Conservation (phyloP, 2,113 vertebrate genomes). For the Helogale parvula region DNA sequence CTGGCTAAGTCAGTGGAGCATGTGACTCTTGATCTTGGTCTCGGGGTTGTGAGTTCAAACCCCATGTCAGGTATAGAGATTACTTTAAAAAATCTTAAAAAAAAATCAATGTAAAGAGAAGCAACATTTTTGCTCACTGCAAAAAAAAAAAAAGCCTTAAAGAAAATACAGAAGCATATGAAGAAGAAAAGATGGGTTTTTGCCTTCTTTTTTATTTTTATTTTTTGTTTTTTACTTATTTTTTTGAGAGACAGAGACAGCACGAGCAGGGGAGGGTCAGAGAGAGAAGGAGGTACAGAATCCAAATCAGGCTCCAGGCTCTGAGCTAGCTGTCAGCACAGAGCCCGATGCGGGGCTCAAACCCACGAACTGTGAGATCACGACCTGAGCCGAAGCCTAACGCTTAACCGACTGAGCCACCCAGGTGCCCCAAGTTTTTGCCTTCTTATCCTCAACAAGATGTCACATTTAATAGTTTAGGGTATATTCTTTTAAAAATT, state of each 20-base stretch:
- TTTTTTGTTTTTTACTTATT: background rate
- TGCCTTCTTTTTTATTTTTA: background rate
- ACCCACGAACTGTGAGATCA: no score
- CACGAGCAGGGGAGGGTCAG: no score
- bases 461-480: background rate
- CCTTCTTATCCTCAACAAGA: background rate
- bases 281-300: no score
- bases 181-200: constrained; percentile 5
- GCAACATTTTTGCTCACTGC: background rate
- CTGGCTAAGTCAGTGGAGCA: background rate
- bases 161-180: background rate
- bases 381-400: no score
- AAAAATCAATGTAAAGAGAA: background rate
- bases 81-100: background rate
- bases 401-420: no score
- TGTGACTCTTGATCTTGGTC: background rate
- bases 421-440: background rate
- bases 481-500: background rate
- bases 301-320: no score
- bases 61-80: background rate
- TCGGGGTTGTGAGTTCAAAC: background rate
- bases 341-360: no score
- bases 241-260: no score
- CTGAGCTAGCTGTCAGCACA: no score
- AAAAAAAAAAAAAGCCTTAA: background rate